Evolutionary conservation across 2,888 invertebrate species (phyloP), one percentile per base, ranked within the genome.

Genomic region (Scaptomyza reducta): DNA sequence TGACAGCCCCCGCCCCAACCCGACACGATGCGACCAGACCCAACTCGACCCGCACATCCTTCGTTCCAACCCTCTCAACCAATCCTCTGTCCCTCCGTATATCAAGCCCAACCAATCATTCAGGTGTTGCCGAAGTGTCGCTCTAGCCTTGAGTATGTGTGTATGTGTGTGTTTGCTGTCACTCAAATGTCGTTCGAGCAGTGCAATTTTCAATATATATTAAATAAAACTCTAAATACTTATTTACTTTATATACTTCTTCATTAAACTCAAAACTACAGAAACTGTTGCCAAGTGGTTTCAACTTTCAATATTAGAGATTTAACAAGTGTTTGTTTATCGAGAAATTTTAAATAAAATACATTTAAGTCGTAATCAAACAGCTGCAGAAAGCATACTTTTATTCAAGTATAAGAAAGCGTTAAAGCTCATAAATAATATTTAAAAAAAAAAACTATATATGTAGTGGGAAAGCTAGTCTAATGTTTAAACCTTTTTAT

Each of bases 111-210:
- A 59, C 72, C 77, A 76, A 68, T 72, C 74, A 77, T 55, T 60
- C 78, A 87, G 87, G 81, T 82, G 81, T 87, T 78, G 70, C 70
- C 58, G 60, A 81, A 84, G 85, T 81, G 67, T 59, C 38, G 51
- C 40, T 55, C 54, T 63, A 65, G 59, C 70, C 74, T 71, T 67
- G 33, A 58, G 25, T 41, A 22, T 50, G 18, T 14, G 31, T 33
- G 31, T 59, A 47, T 56, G 44, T 58, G 50, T 72, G 59, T 51
- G 70, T 58, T 64, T 67, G 71, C 79, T 85, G 82, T 68, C 79
- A 81, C 67, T 85, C 86, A 85, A 79, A 63, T 75, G 82, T 70
- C 82, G 54, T 63, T 40, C 46, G 49, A 67, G 63, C 53, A 68
- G 55, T 79, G 57, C 67, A 82, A 59, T 67, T 75, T 40, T 41